Percentiles rank a stretch among this genome's conserved stretches.
Conservation (phyloP, 1,140 invertebrate species). For the Zaprionus gabonicus region DNA sequence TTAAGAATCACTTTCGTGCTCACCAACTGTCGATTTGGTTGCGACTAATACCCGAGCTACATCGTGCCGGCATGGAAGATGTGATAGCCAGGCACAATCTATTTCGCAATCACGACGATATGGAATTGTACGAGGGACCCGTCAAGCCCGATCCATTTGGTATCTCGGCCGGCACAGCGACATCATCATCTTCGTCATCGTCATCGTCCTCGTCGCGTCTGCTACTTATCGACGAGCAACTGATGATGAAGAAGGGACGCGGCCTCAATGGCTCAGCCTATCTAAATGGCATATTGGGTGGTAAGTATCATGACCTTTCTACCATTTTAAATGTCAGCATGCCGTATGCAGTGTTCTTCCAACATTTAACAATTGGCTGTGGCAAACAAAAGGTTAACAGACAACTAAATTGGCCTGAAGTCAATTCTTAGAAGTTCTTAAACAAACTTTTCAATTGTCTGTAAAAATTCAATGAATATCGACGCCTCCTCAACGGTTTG, state of each 20-base stretch:
- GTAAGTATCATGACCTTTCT: constrained; percentile 63
- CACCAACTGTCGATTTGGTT: constrained; percentile 97
- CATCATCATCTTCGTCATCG: constrained; percentile 52
- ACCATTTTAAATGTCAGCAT: constrained; percentile 23
- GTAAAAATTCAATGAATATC: neutral
- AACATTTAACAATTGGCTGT: neutral
- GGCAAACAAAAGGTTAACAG: constrained; percentile 4
- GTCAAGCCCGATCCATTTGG: constrained; percentile 91
- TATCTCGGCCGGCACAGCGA: constrained; percentile 35
- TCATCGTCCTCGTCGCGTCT: constrained; percentile 85
- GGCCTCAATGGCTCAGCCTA: constrained; percentile 68
- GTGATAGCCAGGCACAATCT: constrained; percentile 93
- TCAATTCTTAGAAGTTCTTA: neutral
- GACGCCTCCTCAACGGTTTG: too few species aligned
- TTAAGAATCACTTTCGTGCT: constrained; percentile 97
- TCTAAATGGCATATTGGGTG: constrained; percentile 80
- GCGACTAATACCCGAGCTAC: constrained; percentile 95
- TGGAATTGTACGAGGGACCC: constrained; percentile 91
- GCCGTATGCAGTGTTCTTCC: neutral
- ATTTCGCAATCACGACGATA: constrained; percentile 92
- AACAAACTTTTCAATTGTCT: neutral
- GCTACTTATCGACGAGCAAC: constrained; percentile 80
- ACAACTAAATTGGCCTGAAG: neutral
- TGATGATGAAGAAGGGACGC: constrained; percentile 78
- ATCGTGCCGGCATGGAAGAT: constrained; percentile 94